Evolutionary conservation across 2,888 invertebrate species (phyloP), one percentile per base, ranked within the genome.

Genomic region (Cosmorhoe ocellata): DNA sequence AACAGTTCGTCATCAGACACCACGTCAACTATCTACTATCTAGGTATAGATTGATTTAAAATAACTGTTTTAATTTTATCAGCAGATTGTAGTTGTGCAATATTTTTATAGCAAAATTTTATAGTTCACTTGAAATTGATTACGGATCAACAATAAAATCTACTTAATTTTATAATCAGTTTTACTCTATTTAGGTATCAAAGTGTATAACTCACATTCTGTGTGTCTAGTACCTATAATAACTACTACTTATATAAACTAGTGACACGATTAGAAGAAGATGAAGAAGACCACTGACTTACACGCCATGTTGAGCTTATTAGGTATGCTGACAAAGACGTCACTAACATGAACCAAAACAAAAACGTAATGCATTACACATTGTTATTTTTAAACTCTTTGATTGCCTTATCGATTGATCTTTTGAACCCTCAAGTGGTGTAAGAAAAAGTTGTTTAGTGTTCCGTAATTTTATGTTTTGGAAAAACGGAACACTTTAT

Each of bases 361-460:
- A 41, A 56, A 64, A 68, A 60, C 64, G 40, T 24, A 51, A 67
- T 60, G 64, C 53, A 67, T 72, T 59, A 65, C 69, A 54, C 69
- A 70, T 71, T 66, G 61, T 72, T 80, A 80, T 79, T 78, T 79
- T 74, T 73, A 61, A 72, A 74, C 70, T 51, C 59, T 54, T 56
- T 64, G 71, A 76, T 76, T 71, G 63, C 59, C 63, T 76, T 81
- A 81, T 81, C 79, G 63, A 60, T 49, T 80, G 79, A 78, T 76
- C 77, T 76, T 69, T 69, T 80, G n/a, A 76, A 80, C 81, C 74
- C 63, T 64, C 60, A 59, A 66, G 68, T 71, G 71, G 71, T 63
- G 58, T 70, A 71, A 68, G 69, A 63, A 66, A 66, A 65, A 59
- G 56, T 68, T 67, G 57, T 56, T 41, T 40, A 10, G 10, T 22